A percentile compares a stretch with the other conserved stretches of the same genome.
Evolutionary conservation across 2,113 vertebrate species (phyloP).

Genomic region (Misgurnus anguillicaudatus): DNA sequence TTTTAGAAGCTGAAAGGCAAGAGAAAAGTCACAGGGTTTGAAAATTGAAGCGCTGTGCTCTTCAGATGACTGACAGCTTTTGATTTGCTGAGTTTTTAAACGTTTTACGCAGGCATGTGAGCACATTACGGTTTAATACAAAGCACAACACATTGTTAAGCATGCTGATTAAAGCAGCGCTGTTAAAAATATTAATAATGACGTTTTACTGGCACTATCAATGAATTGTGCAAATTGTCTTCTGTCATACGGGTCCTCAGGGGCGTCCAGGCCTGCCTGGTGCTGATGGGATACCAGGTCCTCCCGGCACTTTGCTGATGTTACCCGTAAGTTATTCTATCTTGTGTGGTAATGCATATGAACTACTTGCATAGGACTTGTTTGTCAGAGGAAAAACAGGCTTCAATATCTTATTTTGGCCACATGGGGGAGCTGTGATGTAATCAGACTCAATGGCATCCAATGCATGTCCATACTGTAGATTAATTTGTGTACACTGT

Average conservation of each 20-base stretch:
- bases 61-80: constrained; percentile 39
- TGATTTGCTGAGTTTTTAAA: constrained; percentile 36
- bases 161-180: no score
- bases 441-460: constrained; percentile 54
- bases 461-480: background rate
- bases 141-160: background rate
- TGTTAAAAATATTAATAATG: background rate
- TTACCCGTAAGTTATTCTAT: constrained; percentile 79
- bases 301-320: constrained; percentile 86
- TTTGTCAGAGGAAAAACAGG: background rate
- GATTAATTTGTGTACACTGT: constrained; percentile 2
- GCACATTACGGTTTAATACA: constrained; percentile 24
- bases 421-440: constrained; percentile 75
- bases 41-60: constrained; percentile 10
- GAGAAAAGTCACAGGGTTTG: background rate
- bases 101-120: constrained; percentile 26
- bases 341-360: background rate
- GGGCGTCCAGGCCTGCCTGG: constrained; percentile 85
- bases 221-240: background rate
- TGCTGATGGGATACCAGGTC: constrained; percentile 82
- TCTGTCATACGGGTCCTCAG: constrained; percentile 76
- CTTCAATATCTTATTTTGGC: constrained; percentile 43
- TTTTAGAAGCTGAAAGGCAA: background rate
- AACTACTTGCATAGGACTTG: constrained; percentile 1
- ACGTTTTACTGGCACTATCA: background rate